Evolutionary conservation across 53 echinoderm and acorn worm species (phyloP), one percentile per base, ranked within the genome.

Genomic region (Crossaster papposus): DNA sequence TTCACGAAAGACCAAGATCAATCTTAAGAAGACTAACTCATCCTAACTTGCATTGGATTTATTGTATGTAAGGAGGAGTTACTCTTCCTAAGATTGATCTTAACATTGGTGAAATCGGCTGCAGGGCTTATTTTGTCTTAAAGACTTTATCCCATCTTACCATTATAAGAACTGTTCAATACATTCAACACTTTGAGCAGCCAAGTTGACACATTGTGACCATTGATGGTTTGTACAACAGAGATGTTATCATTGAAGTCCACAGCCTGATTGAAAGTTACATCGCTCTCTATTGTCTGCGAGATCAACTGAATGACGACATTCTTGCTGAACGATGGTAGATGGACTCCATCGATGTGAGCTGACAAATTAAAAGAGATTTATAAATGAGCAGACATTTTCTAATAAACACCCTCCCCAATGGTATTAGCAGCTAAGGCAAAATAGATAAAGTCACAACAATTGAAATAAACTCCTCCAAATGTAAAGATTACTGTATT

Each of bases 331-430:
- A 87, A 77, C 23, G 87, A 77, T 24, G 87, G 87, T 20, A 87
- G 33, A 28, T 87, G 77, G 24, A 87, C 87, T 15, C 77, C 77
- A 34, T 87, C 87, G 2, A 87, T 65, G 36, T 77, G 87, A 87
- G 33, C 87, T 87, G 55, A 83, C 18, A 44, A 32, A 50, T 38
- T 11, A n/a, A 33, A 26, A 31, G 29, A 83, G 30, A 1, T 70
- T n/a, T 31, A 3, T 68, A n/a, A 68, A 26, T 26, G 3, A 68
- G 68, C 11, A 68, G 28, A 68, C 4, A 5, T 58, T 65, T 8
- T 2, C 65, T 28, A 8, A 24, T 2, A 28, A 24, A 24, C 65
- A 55, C 38, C 38, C 38, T 9, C 44, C 44, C 44, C 44, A 9
- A 44, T 44, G 44, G 5, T 44, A 44, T 44, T 44, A 44, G 9